Base-by-base conservation (phyloP, 2,797 vertebrate species). In the Clarias fuscus region DNA sequence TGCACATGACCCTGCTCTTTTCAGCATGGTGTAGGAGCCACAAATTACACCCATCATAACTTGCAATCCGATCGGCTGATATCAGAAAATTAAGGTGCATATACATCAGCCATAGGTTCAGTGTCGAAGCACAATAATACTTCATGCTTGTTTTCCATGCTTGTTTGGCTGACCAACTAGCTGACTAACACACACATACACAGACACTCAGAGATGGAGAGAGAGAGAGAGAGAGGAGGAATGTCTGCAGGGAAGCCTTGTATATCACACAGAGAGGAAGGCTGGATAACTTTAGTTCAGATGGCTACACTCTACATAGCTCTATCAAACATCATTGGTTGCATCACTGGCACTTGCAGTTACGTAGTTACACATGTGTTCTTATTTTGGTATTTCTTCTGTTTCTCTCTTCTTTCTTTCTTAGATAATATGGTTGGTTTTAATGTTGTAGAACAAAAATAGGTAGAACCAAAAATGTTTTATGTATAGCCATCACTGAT, bases 51-150 rank as follows among this genome's bases (percentile, higher is more conserved):
- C 94, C 93, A 95, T 95, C 94, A 94, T 94, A 95, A 92, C 93
- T 95, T 91, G 90, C 94, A 95, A 95, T 95, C 94, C 83, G 90
- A 91, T 91, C 86, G 92, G 93, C 92, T 86, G 92, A 94, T 95
- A 95, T 96, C 95, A 95, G 95, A 94, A 96, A 95, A 96, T 96
- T 94, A 96, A 95, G 93, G 93, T 94, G 94, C 93, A 92, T 93
- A 92, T 94, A 93, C 93, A 95, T 94, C 93, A 93, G 91, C 91
- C 91, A 90, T 77, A 82, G 94, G 94, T 94, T 96, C 94, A 95
- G 93, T 95, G 95, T 95, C 95, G 95, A 93, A 91, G 95, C 94
- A 95, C 95, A 95, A 96, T 96, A 95, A 96, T 95, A 93, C 93
- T 93, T 93, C 93, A 92, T 90, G 92, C 91, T 93, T 94, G 90